phyloP scores from a whole-genome alignment of 2,113 vertebrate genomes.

The Pampusana beccarii region DNA sequence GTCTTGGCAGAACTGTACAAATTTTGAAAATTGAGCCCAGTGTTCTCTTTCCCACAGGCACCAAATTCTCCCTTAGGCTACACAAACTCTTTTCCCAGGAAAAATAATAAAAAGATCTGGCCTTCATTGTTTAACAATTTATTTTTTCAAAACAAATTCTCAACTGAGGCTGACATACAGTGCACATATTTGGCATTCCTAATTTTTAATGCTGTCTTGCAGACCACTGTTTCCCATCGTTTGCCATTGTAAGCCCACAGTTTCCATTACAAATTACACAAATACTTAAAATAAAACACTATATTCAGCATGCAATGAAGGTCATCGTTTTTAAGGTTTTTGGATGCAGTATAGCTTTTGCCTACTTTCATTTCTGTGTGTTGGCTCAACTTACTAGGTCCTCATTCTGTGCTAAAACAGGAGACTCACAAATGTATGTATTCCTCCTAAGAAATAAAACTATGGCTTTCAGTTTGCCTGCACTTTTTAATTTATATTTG shows the following conservation, averaged over 20 bases:
- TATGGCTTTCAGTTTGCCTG: neutral
- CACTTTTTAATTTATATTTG: neutral
- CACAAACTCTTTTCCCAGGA: conserved; percentile 53
- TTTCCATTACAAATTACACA: conserved; percentile 6
- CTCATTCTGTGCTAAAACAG: neutral
- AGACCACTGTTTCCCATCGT: conserved; percentile 40
- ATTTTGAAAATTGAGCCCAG: conserved; percentile 31
- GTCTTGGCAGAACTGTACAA: neutral
- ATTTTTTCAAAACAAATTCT: conserved; percentile 50
- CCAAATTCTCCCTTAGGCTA: neutral
- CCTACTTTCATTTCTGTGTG: neutral
- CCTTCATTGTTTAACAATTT: conserved; percentile 46
- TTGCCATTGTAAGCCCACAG: neutral
- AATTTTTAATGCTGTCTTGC: conserved; percentile 52
- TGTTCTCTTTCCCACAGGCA: conserved; percentile 35
- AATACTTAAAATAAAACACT: neutral
- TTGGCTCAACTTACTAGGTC: neutral
- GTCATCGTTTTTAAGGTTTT: neutral
- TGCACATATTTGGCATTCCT: conserved; percentile 57
- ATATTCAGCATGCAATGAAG: neutral
- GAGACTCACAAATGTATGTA: neutral
- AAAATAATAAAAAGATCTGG: conserved; percentile 43
- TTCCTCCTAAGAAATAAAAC: neutral
- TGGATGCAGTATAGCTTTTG: neutral
- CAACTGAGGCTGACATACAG: conserved; percentile 4